Evolutionary conservation across 2,797 vertebrate species (phyloP).

Genomic region (Acanthis flammea): DNA sequence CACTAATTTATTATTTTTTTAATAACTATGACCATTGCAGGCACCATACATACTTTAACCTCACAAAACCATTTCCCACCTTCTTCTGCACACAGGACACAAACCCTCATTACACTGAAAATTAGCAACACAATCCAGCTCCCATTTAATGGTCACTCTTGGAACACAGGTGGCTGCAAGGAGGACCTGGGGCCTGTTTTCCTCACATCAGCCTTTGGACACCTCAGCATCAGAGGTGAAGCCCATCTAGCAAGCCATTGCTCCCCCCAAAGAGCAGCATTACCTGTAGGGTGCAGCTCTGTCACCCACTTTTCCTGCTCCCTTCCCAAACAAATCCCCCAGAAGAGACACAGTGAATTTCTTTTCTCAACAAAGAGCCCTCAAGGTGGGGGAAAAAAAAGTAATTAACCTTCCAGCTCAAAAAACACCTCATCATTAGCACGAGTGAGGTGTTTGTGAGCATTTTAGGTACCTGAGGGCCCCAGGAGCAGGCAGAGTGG

Average conservation of each 20-base stretch:
- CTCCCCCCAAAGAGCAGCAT: fast-evolving
- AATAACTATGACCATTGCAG: neutral
- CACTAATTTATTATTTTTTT: neutral
- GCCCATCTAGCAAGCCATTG: neutral
- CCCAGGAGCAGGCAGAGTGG: neutral
- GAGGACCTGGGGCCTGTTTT: neutral
- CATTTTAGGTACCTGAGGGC: neutral
- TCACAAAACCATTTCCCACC: neutral
- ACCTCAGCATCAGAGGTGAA: neutral
- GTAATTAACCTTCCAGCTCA: neutral
- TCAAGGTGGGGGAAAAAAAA: fast-evolving
- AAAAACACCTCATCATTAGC: neutral
- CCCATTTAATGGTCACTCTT: neutral
- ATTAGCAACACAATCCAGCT: neutral
- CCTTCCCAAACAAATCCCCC: neutral
- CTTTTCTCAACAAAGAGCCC: neutral
- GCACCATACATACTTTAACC: neutral
- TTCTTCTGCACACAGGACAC: fast-evolving
- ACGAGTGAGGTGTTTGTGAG: fast-evolving
- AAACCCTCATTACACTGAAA: neutral
- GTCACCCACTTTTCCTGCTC: neutral
- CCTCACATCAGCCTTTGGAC: neutral
- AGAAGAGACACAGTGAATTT: neutral
- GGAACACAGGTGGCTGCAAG: neutral
- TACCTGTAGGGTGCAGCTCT: neutral